Conservation (phyloP, 2,888 invertebrate species). For the Synanthedon formicaeformis region DNA sequence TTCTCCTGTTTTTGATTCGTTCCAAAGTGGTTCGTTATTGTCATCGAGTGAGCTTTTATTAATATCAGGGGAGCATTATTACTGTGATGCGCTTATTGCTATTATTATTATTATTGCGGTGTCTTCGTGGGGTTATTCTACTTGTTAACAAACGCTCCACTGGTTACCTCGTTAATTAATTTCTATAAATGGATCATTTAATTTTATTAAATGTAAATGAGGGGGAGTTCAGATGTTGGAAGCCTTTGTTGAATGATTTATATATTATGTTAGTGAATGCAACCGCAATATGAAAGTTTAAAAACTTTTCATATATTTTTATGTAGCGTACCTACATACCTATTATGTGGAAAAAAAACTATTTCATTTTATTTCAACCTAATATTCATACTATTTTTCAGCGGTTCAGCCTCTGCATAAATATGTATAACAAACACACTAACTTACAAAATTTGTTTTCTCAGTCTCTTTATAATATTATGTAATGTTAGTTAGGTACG, state of each 20-base stretch:
- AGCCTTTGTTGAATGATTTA: slow-evolving; percentile 32
- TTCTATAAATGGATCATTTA: slow-evolving; percentile 69
- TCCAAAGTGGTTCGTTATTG: slow-evolving; percentile 58
- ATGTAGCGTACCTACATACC: too few species aligned
- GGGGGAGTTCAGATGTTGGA: slow-evolving; percentile 45
- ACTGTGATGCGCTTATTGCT: slow-evolving; percentile 44
- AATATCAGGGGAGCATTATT: slow-evolving; percentile 53
- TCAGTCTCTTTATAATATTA: too few species aligned
- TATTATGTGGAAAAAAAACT: too few species aligned
- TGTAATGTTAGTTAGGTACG: too few species aligned
- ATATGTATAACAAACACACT: too few species aligned
- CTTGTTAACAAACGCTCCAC: slow-evolving; percentile 55
- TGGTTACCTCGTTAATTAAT: slow-evolving; percentile 66
- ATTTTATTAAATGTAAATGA: slow-evolving; percentile 69
- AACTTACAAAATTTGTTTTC: too few species aligned
- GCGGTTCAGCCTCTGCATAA: too few species aligned
- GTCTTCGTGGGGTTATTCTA: slow-evolving; percentile 23
- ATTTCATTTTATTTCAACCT: too few species aligned
- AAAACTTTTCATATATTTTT: too few species aligned
- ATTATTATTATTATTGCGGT: slow-evolving; percentile 39
- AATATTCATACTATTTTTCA: too few species aligned
- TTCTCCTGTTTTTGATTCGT: slow-evolving; percentile 50
- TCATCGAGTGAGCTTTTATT: slow-evolving; percentile 64
- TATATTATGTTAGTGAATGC: slow-evolving; percentile 8
- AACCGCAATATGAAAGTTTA: not conserved